phyloP scores from a whole-genome alignment of 2,888 invertebrate genomes.

The Oscheius onirici region DNA sequence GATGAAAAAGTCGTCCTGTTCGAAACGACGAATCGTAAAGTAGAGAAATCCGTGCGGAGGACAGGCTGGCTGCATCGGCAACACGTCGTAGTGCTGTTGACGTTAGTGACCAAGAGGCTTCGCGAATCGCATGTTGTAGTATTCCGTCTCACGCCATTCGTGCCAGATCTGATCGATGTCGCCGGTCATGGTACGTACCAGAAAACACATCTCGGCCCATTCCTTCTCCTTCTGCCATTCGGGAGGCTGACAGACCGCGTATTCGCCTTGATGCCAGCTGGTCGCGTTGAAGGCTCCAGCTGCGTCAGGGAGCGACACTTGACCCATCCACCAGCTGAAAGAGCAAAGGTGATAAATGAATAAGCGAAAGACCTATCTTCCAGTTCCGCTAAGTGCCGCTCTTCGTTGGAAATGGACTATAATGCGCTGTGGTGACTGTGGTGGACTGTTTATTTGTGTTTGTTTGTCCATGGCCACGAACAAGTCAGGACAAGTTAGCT shows the following conservation, averaged over 20 bases:
- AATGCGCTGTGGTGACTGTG: too few species aligned
- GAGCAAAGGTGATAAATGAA: too few species aligned
- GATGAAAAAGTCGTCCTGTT: constrained; percentile 1
- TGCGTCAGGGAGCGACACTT: constrained; percentile 11
- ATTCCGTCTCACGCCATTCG: constrained; percentile 29
- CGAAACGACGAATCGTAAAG: constrained; percentile 13
- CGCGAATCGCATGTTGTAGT: constrained; percentile 10
- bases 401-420: too few species aligned
- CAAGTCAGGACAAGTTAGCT: too few species aligned
- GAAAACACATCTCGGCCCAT: constrained; percentile 17
- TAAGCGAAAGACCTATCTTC: too few species aligned
- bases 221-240: constrained; percentile 9
- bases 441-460: too few species aligned
- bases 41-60: neutral
- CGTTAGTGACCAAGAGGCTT: neutral
- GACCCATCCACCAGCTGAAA: constrained; percentile 27
- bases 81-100: neutral
- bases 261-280: constrained; percentile 10
- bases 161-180: constrained; percentile 1
- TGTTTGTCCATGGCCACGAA: too few species aligned
- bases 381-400: too few species aligned
- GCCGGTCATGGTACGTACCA: constrained; percentile 13
- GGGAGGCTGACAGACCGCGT: constrained; percentile 26
- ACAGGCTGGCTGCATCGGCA: constrained; percentile 11
- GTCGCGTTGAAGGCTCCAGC: neutral